These are phyloP conservation scores for Orthosia gothica DNA, from an alignment of 2,888 invertebrate genomes.

Conservation along the genomic window DNA sequence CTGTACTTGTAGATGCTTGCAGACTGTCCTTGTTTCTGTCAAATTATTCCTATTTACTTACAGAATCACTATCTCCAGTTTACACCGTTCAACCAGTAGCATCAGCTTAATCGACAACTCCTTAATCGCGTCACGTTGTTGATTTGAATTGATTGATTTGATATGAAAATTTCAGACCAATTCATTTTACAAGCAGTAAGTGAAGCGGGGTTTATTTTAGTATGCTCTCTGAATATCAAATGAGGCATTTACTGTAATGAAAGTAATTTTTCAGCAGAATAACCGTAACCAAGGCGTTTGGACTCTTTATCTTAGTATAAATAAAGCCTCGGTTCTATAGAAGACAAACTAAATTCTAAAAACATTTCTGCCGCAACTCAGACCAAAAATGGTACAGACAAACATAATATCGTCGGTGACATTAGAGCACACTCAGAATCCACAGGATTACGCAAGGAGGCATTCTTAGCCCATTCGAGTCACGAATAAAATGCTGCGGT, in stretches of 20 bases:
- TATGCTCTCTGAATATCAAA: slow-evolving; percentile 30
- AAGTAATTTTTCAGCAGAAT: slow-evolving; percentile 12
- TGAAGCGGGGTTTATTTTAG: slow-evolving; percentile 24
- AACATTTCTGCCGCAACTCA: slow-evolving; percentile 1
- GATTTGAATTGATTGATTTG: no score
- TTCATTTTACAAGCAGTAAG: not conserved
- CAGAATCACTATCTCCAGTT: slow-evolving; percentile 7
- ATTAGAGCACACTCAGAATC: slow-evolving; percentile 35
- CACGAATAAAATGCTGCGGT: slow-evolving; percentile 39
- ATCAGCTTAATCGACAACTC: slow-evolving; percentile 1
- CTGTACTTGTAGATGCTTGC: no score
- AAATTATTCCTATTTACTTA: slow-evolving; percentile 7
- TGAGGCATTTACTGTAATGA: slow-evolving; percentile 33
- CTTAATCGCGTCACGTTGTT: slow-evolving; percentile 38
- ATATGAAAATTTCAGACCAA: no score
- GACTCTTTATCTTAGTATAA: slow-evolving; percentile 7
- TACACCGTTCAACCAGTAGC: not conserved
- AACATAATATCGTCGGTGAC: slow-evolving; percentile 11
- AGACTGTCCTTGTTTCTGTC: not conserved
- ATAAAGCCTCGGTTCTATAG: not conserved
- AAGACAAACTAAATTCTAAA: slow-evolving; percentile 1
- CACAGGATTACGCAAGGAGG: slow-evolving; percentile 55
- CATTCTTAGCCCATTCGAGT: slow-evolving; percentile 45
- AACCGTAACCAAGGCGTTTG: not conserved
- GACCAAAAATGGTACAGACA: slow-evolving; percentile 18